Evolutionary conservation across 1,140 invertebrate genomes (phyloP), one percentile per base, ranked within the genome.

Genomic region (Calosoma granatense): DNA sequence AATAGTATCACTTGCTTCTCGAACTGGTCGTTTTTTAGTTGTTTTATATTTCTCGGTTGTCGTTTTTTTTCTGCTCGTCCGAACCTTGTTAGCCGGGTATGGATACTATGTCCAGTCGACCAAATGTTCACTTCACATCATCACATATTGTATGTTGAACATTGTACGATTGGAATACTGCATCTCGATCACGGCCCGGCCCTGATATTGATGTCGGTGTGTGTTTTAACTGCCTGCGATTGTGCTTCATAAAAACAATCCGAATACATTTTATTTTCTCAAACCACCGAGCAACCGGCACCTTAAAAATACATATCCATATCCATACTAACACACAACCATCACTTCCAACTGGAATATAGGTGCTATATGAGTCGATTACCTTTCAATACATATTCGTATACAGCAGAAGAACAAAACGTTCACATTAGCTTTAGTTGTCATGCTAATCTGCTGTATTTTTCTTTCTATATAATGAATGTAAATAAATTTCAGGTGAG

Each of bases 1-100:
- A 56, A 56, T 56, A 56, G 55, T 56, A 56, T 56, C 55, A 23
- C 41, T 51, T 43, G 36, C 41, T 47, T 47, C 41, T 47, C 41
- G 17, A 47, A 47, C 41, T 47, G 41, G 41, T 47, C 41, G 41
- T 47, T 56, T 56, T 56, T 56, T 22, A 56, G 39, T 39, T 56
- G 20, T 56, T 47, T 56, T 56, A 51, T 12, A 22, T 22, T 22
- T 47, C 17, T 12, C 17, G 41, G 3, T 17, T 56, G 20, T 56
- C 51, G 23, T 23, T 56, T 39, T 20, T 47, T 56, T 56, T 47
- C 19, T 51, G 12, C 22, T 23, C 55, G 36, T 56, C 36, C 39
- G 11, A 56, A 39, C 20, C 39, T 56, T 56, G 55, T 56, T 56
- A 56, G 55, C 22, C 36, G 39, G 4, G 36, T 23, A 56, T 56